Base-by-base conservation (phyloP, 1,140 invertebrate genomes). In the Bactericera cockerelli region DNA sequence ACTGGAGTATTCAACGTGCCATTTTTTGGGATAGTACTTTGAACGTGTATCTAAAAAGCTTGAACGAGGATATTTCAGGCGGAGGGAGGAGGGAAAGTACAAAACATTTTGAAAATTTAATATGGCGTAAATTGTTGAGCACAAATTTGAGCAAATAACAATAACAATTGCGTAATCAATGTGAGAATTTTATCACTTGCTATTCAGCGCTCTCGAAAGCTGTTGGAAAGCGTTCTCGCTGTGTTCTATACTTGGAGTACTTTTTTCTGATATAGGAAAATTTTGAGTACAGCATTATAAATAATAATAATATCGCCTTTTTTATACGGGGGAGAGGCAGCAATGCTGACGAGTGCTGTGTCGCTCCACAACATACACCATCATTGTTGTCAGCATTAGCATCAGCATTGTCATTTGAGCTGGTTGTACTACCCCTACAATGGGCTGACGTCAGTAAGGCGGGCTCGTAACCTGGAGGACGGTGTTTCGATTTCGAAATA, bases 91-190 rank as follows among this genome's bases (percentile, higher is more conserved):
- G 19, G 8, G 19, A 49, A 49, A 49, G 22, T 49, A 22, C n/a
- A 22, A 49, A 6, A 49, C 42, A 49, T 49, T 49, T 49, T 49
- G n/a, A 22, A 22, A 22, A 22, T 49, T 16, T 49, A 49, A 49
- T 49, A 49, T 49, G 42, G 42, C 42, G 42, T 49, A 49, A 49
- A 16, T 16, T 49, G 22, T 19, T 22, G n/a, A 4, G 4, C 4
- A 49, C 6, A 49, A 16, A n/a, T n/a, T 6, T 13, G 28, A 31
- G 28, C 28, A 31, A 49, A 49, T 49, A 49, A 49, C 42, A 49
- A 49, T 49, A 49, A 49, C 42, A 6, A 49, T 49, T 49, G 6
- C n/a, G 42, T 49, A 49, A 49, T 49, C 42, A 49, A 49, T 49
- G 42, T 49, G 42, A n/a, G 42, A 49, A 49, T 49, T 49, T 49